Evolutionary conservation across 2,797 vertebrate genomes (phyloP).

Genomic region (Ceyx erithaca): DNA sequence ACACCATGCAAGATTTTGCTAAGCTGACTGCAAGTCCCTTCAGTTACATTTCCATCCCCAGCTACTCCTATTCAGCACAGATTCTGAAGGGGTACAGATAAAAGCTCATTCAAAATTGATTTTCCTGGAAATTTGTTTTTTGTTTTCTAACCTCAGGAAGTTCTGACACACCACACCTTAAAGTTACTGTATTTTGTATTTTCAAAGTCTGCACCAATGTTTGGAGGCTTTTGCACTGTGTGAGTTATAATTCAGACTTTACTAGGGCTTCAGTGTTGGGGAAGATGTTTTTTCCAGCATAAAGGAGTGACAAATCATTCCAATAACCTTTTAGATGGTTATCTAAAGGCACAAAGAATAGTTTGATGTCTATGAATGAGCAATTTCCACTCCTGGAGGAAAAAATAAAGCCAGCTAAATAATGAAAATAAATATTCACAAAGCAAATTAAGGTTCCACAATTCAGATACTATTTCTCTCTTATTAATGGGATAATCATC

Average conservation of each 20-base stretch:
- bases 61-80: neutral
- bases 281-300: neutral
- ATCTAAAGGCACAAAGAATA: neutral
- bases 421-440: neutral
- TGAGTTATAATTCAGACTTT: neutral
- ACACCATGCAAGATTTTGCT: neutral
- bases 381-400: neutral
- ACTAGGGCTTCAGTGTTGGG: neutral
- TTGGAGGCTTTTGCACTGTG: neutral
- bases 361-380: neutral
- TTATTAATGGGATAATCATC: neutral
- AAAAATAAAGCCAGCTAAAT: neutral
- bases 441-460: neutral
- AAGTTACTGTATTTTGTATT: neutral
- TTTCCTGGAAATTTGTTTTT: neutral
- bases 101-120: neutral
- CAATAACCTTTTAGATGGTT: neutral
- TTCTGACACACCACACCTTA: neutral
- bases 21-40: neutral
- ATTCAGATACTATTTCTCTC: neutral
- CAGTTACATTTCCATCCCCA: neutral
- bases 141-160: neutral
- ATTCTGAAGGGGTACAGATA: neutral
- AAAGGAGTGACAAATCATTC: neutral
- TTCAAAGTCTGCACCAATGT: neutral